These are phyloP conservation scores for Spinibarbus caldwelli DNA, from an alignment of 2,797 vertebrate species.

Conservation along the genomic window DNA sequence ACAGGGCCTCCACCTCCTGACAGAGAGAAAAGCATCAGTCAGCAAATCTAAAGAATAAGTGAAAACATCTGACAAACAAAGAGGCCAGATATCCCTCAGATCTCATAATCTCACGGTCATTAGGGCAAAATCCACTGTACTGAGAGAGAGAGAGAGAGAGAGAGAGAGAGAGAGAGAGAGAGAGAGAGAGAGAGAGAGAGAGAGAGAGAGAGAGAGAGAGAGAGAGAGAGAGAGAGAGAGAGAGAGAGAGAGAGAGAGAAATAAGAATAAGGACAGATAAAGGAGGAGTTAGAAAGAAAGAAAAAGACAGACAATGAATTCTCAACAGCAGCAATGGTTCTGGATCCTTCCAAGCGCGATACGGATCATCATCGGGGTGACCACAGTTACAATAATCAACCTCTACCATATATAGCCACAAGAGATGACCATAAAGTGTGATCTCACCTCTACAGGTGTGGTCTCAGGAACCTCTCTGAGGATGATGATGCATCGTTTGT, in stretches of 20 bases:
- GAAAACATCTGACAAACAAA: background rate
- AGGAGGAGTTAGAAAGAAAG: background rate
- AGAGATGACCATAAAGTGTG: background rate
- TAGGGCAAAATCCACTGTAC: constrained; percentile 80
- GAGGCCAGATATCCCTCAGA: constrained; percentile 16
- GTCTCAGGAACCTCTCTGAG: constrained; percentile 95
- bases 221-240: too few relatives aligned
- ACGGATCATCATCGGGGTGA: constrained; percentile 82
- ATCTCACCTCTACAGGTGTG: constrained; percentile 90
- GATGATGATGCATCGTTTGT: constrained; percentile 97
- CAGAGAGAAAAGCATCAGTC: background rate
- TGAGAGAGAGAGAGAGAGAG: constrained; percentile 42
- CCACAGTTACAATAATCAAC: background rate
- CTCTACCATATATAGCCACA: background rate
- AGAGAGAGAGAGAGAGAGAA: too few relatives aligned
- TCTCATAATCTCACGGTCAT: constrained; percentile 84
- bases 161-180: background rate
- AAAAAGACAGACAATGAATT: background rate
- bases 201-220: too few relatives aligned
- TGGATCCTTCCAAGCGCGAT: constrained; percentile 82
- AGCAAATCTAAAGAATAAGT: background rate
- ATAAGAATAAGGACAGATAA: too few relatives aligned
- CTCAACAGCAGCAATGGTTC: constrained; percentile 72
- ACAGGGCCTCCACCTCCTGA: constrained; percentile 59
- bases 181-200: background rate